Conservation (phyloP, 2,797 vertebrate species). For the Heliangelus exortis region DNA sequence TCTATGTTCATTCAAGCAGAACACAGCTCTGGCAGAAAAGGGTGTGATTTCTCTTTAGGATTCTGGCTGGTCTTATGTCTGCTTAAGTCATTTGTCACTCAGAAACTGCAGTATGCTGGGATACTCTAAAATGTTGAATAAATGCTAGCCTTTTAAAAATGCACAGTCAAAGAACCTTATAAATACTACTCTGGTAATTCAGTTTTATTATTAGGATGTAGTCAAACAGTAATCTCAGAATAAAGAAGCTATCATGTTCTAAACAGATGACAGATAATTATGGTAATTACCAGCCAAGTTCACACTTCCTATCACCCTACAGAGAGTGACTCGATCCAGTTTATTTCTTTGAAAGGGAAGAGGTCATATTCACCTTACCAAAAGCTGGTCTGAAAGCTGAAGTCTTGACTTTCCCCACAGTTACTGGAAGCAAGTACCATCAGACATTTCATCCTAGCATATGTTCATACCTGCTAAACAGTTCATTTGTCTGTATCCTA, state of each 20-base stretch:
- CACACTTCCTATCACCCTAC: neutral
- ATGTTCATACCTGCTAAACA: neutral
- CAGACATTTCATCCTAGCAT: neutral
- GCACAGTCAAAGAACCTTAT: neutral
- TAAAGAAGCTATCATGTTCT: neutral
- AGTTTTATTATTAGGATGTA: neutral
- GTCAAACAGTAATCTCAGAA: neutral
- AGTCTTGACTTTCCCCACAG: neutral
- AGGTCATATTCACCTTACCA: neutral
- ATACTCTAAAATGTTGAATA: neutral
- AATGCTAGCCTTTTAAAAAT: neutral
- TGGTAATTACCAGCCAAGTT: neutral
- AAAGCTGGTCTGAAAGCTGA: neutral
- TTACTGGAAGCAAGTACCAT: neutral
- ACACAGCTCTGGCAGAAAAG: conserved; percentile 3
- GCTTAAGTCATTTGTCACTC: neutral
- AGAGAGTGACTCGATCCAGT: neutral
- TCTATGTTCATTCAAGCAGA: conserved; percentile 47
- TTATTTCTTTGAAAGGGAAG: neutral
- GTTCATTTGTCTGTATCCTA: neutral
- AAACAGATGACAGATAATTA: neutral
- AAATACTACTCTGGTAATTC: neutral
- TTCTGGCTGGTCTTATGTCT: conserved; percentile 8
- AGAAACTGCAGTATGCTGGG: neutral
- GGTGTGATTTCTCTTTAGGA: conserved; percentile 30